A percentile compares a stretch with the other conserved stretches of the same genome.
These are phyloP conservation scores for Halictus ligatus DNA, from an alignment of 2,888 invertebrate species.

Conservation along the genomic window DNA sequence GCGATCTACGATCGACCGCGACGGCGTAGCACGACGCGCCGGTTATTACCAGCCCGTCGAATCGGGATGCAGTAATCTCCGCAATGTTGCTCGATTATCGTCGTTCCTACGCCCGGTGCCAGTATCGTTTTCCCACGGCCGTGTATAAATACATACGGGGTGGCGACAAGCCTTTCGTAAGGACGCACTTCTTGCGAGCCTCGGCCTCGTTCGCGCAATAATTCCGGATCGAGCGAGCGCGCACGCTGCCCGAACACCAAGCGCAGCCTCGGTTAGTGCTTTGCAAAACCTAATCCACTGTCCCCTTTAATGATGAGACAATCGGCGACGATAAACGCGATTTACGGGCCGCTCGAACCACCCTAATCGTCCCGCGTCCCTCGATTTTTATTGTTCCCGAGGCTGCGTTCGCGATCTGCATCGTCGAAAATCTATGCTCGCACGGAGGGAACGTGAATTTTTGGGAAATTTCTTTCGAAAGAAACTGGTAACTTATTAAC, in stretches of 20 bases:
- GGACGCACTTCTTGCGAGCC: constrained; percentile 58
- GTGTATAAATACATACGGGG: constrained; percentile 54
- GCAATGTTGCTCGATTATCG: constrained; percentile 72
- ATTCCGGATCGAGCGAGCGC: constrained; percentile 44
- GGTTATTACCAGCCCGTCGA: constrained; percentile 51
- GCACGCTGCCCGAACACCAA: neutral
- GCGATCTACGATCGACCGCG: constrained; percentile 38
- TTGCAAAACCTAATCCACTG: neutral
- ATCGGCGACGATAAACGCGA: neutral
- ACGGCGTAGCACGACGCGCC: constrained; percentile 21
- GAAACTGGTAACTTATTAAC: too few relatives aligned
- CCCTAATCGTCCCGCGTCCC: neutral
- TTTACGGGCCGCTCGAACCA: neutral
- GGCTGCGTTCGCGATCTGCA: neutral
- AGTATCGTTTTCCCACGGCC: constrained; percentile 71
- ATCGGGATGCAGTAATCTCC: constrained; percentile 67
- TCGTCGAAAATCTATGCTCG: neutral
- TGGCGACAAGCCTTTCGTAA: constrained; percentile 65
- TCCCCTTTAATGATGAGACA: neutral
- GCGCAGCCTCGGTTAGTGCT: neutral
- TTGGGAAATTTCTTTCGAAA: too few relatives aligned
- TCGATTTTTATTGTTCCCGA: neutral
- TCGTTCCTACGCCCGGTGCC: constrained; percentile 39
- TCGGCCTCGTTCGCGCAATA: constrained; percentile 50
- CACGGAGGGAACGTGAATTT: neutral